Conservation (phyloP, 2,888 invertebrate species). For the Chorisops tibialis region DNA sequence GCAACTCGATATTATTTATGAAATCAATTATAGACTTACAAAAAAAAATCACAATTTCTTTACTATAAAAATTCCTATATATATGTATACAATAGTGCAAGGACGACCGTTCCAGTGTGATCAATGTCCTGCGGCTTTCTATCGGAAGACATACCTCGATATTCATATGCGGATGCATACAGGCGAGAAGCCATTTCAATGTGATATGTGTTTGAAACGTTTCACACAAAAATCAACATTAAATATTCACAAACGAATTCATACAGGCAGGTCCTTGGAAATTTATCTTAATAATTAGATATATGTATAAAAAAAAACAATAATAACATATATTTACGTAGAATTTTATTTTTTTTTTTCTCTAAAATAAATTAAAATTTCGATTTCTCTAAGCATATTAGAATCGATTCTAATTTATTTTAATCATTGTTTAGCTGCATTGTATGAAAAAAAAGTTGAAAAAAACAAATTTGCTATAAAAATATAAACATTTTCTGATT, state of each 20-base stretch:
- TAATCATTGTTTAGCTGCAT: slow-evolving; percentile 2
- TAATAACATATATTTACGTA: background rate
- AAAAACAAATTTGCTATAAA: background rate
- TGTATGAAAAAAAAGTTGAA: background rate
- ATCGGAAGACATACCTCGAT: slow-evolving; percentile 56
- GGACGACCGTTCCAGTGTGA: slow-evolving; percentile 51
- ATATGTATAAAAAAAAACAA: background rate
- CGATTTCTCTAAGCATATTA: slow-evolving; percentile 34
- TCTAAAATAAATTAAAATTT: background rate
- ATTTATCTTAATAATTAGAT: slow-evolving; percentile 33
- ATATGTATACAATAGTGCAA: slow-evolving; percentile 32
- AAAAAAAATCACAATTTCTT: too few species aligned
- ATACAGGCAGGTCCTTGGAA: slow-evolving; percentile 57
- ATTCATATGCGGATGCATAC: slow-evolving; percentile 54
- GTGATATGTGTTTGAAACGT: slow-evolving; percentile 58
- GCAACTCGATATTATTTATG: background rate
- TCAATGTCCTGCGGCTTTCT: slow-evolving; percentile 60
- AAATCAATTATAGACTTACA: background rate
- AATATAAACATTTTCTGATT: slow-evolving; percentile 29
- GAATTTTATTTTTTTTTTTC: background rate
- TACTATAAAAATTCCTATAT: too few species aligned
- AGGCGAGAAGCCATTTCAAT: slow-evolving; percentile 41
- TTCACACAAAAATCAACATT: slow-evolving; percentile 79
- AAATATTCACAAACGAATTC: slow-evolving; percentile 77
- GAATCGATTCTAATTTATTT: slow-evolving; percentile 30